Percentiles rank a stretch among this genome's conserved stretches.
Conservation (phyloP, 2,797 vertebrate species). For the Enteromius thamalakanensis region DNA sequence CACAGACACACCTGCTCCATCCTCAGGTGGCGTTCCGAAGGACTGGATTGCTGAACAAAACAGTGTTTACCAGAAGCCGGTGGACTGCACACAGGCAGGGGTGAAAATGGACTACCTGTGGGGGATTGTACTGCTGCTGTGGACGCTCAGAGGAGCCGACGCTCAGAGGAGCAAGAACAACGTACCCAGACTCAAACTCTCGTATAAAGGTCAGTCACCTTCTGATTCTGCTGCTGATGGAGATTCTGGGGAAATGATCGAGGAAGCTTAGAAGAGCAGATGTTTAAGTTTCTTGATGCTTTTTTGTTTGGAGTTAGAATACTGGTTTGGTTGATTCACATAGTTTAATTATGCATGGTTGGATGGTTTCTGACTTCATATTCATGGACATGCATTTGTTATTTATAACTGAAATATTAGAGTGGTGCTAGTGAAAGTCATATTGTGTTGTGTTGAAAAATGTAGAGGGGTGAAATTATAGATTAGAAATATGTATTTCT, state of each 20-base stretch:
- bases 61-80: conserved; percentile 57
- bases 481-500: not conserved
- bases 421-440: not conserved
- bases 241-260: not conserved
- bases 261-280: not conserved
- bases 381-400: not conserved
- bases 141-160: conserved; percentile 76
- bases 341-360: not conserved
- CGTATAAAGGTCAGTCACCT: conserved; percentile 88
- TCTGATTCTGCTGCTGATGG: not conserved
- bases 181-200: conserved; percentile 90
- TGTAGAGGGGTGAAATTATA: not conserved
- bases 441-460: not conserved
- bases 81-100: conserved; percentile 69
- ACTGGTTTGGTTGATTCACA: not conserved
- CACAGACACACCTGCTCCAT: conserved; percentile 57
- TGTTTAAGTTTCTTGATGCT: not conserved
- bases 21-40: conserved; percentile 53
- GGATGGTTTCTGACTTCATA: not conserved
- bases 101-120: conserved; percentile 87
- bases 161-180: conserved; percentile 87
- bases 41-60: conserved; percentile 60
- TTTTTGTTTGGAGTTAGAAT: not conserved
- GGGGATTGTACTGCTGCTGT: conserved; percentile 83
- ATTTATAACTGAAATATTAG: not conserved